Conservation (phyloP, 2,797 vertebrate genomes). For the Sebastes nivosus region DNA sequence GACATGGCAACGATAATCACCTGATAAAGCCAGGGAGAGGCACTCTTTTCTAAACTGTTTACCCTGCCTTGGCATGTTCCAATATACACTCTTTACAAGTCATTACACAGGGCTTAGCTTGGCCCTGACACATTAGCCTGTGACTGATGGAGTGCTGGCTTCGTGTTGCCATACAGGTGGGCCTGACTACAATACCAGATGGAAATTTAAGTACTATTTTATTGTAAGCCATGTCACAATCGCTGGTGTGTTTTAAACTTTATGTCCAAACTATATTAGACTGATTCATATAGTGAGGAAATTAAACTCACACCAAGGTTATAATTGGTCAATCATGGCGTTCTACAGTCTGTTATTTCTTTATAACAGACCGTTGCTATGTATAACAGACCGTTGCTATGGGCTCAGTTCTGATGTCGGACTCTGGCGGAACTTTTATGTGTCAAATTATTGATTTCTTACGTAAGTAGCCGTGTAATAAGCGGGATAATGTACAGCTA, state of each 20-base stretch:
- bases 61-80: slow-evolving; percentile 68
- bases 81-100: slow-evolving; percentile 69
- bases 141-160: slow-evolving; percentile 46
- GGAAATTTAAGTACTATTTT: slow-evolving; percentile 30
- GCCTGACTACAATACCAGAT: slow-evolving; percentile 17
- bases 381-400: too few relatives aligned
- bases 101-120: slow-evolving; percentile 63
- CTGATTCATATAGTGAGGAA: slow-evolving; percentile 1
- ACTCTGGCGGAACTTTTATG: too few relatives aligned
- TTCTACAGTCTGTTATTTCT: too few relatives aligned
- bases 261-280: slow-evolving; percentile 4
- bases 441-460: too few relatives aligned
- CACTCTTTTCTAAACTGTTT: slow-evolving; percentile 70
- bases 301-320: background rate
- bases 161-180: slow-evolving; percentile 44
- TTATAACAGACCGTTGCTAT: too few relatives aligned
- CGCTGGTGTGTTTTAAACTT: slow-evolving; percentile 18
- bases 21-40: slow-evolving; percentile 68
- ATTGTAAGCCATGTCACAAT: slow-evolving; percentile 18
- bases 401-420: rapidly evolving
- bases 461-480: too few relatives aligned
- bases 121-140: slow-evolving; percentile 46
- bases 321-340: too few relatives aligned
- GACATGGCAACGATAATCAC: slow-evolving; percentile 67
- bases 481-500: too few relatives aligned